Evolutionary conservation across 2,113 vertebrate species (phyloP).

Genomic region (Myocastor coypus): DNA sequence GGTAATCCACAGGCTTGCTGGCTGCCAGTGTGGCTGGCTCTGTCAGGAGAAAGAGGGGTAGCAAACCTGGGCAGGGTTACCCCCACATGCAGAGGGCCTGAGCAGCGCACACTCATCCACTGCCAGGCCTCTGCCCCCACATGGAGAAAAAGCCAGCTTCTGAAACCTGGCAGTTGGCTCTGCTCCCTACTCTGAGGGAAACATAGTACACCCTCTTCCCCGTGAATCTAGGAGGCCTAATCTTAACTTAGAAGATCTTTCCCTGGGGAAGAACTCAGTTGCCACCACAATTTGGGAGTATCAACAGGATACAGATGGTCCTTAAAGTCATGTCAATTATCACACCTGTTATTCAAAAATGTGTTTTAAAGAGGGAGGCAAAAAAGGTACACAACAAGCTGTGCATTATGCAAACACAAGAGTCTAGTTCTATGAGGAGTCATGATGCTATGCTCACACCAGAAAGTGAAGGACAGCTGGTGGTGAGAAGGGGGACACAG

Average conservation of each 20-base stretch:
- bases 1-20: not conserved
- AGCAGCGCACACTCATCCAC: not conserved
- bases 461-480: not conserved
- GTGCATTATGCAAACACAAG: not conserved
- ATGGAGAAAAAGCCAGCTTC: slow-evolving; percentile 15
- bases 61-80: not conserved
- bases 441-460: not conserved
- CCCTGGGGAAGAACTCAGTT: not conserved
- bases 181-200: slow-evolving; percentile 24
- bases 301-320: not conserved
- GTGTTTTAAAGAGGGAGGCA: not conserved
- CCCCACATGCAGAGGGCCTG: too few relatives aligned
- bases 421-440: not conserved
- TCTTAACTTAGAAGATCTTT: not conserved
- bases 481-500: not conserved
- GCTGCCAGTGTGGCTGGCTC: not conserved
- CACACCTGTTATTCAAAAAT: not conserved
- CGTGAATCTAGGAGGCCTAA: not conserved
- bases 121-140: not conserved
- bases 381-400: not conserved
- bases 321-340: not conserved
- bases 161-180: slow-evolving; percentile 13
- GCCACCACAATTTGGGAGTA: not conserved
- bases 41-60: not conserved
- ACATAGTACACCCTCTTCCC: not conserved